Base-by-base conservation (phyloP, 2,888 invertebrate genomes). In the Euproctis similis region DNA sequence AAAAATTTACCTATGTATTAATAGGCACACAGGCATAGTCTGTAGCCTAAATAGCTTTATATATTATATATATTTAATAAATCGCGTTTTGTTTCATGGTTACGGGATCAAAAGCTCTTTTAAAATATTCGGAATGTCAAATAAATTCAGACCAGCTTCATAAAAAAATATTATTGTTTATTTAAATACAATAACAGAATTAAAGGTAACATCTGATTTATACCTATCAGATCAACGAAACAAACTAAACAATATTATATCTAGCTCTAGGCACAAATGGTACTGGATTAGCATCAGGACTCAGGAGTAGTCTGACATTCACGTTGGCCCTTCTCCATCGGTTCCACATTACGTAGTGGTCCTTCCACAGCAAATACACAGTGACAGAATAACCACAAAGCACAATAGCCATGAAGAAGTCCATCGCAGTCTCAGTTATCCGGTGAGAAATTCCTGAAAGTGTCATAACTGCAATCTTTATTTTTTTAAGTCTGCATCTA, bases 291-390 rank as follows among this genome's bases (percentile, higher is more conserved):
- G 81, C 54, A 34, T 86, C 86, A 2, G 87, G 86, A 2, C 86
- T 77, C 46, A 88, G 65, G 9, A 89, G 62, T 8, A 90, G 66
- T 24, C 87, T 78, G 22, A 91, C 88, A 53, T 90, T 88, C 10
- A 90, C 88, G 18, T 89, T 88, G 27, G 85, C 86, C 17, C 86
- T 84, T 69, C 90, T 85, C 90, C 90, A 91, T 22, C 87, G 78
- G 56, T 89, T 90, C 91, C 91, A 91, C 50, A 89, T 89, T 8
- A 87, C 75, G 47, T 89, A 82, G 47, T 91, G 90, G 50, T 90
- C 90, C 60, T 87, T 88, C 63, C 88, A 82, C 5, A 91, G 71
- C 12, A 90, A 66, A 59, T 89, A 90, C 3, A 90, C 81, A 0
- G 89, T 89, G 9, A 88, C 82, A 0, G 87, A 61, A 56, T 90